A percentile compares a stretch with the other conserved stretches of the same genome.
Conservation (phyloP, 1,140 invertebrate genomes). For the Popillia japonica region DNA sequence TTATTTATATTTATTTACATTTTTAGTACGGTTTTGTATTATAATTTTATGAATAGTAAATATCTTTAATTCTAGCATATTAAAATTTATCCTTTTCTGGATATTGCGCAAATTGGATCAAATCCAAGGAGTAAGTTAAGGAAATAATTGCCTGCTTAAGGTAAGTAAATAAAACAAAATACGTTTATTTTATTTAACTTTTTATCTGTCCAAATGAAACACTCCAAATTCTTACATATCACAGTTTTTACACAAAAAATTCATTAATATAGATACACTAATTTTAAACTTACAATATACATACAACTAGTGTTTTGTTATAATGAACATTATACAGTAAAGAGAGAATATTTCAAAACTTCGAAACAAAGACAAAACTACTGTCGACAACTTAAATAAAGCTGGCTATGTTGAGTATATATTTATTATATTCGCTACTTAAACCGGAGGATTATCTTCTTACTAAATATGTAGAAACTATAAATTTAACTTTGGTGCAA, state of each 20-base stretch:
- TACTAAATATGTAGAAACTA: background rate
- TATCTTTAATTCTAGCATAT: background rate
- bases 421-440: background rate
- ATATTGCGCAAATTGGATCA: no score
- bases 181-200: background rate
- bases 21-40: background rate
- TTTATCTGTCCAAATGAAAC: conserved; percentile 15
- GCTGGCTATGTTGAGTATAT: background rate
- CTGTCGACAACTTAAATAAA: background rate
- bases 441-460: background rate
- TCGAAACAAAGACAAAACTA: background rate
- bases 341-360: background rate
- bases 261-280: background rate
- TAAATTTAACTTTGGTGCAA: conserved; percentile 11
- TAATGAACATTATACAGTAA: background rate
- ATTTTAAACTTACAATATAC: background rate
- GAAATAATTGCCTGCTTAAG: no score
- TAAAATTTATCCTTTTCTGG: no score
- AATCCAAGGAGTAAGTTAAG: no score
- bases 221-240: conserved; percentile 19
- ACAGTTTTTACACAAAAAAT: conserved; percentile 26
- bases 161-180: background rate
- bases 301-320: background rate
- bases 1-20: background rate
- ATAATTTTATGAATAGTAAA: background rate